Evolutionary conservation across 2,113 vertebrate species (phyloP).

Genomic region (Abramis brama): DNA sequence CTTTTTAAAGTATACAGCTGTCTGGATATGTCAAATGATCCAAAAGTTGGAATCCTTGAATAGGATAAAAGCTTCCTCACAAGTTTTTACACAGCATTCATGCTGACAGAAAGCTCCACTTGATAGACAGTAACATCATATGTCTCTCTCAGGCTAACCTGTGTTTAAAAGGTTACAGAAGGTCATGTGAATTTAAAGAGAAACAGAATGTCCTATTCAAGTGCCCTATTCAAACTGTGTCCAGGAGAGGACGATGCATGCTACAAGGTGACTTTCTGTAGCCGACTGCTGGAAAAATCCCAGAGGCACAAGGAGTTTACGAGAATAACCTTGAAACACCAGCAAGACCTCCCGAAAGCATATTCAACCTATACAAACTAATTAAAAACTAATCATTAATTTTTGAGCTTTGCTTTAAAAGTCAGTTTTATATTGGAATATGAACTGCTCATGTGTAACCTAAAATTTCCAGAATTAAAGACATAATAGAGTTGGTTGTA

Average conservation of each 20-base stretch:
- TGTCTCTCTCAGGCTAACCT: background rate
- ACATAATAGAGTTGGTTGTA: too few relatives aligned
- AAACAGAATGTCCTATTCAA: conserved; percentile 14
- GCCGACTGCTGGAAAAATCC: conserved; percentile 39
- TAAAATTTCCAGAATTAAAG: too few relatives aligned
- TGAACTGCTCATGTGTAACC: background rate
- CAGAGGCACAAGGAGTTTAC: conserved; percentile 50
- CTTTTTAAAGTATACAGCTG: background rate
- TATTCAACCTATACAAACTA: conserved; percentile 23
- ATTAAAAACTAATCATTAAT: conserved; percentile 44
- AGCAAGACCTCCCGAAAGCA: conserved; percentile 36
- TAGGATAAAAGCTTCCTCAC: background rate
- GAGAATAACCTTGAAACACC: conserved; percentile 52
- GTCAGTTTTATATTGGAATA: background rate
- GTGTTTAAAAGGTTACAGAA: background rate
- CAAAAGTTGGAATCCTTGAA: background rate
- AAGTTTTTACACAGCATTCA: background rate
- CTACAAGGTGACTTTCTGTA: conserved; percentile 57
- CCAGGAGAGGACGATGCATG: conserved; percentile 43
- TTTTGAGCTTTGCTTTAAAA: conserved; percentile 3
- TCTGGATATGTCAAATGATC: background rate
- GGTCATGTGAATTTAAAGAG: background rate
- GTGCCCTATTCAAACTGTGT: conserved; percentile 3
- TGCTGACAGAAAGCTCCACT: background rate
- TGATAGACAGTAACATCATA: background rate